Conservation (phyloP, 1,140 invertebrate species). For the Cardiocondyla obscurior region DNA sequence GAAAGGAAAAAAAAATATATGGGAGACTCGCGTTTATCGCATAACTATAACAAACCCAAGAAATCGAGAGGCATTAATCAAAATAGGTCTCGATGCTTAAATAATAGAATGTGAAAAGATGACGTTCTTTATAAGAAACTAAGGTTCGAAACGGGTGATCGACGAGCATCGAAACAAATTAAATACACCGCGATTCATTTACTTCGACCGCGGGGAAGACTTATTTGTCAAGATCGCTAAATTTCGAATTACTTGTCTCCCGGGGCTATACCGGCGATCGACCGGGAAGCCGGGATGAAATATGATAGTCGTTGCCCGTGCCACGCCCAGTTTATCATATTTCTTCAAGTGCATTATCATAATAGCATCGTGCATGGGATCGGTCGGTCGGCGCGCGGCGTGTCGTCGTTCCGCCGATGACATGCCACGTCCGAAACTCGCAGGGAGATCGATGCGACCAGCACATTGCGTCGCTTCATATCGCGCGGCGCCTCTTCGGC, state of each 20-base stretch:
- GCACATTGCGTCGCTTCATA: too few relatives aligned
- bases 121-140: not conserved
- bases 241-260: conserved; percentile 5
- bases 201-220: not conserved
- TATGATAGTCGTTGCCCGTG: conserved; percentile 75
- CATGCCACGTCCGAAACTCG: conserved; percentile 54
- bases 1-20: too few relatives aligned
- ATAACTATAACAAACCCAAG: not conserved
- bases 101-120: not conserved
- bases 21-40: not conserved
- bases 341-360: conserved; percentile 78
- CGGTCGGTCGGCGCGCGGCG: conserved; percentile 52
- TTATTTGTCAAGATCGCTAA: conserved; percentile 19
- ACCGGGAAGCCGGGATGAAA: conserved; percentile 70
- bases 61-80: not conserved
- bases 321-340: conserved; percentile 78
- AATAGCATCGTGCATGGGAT: conserved; percentile 72
- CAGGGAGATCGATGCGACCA: conserved; percentile 58
- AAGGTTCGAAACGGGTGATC: not conserved
- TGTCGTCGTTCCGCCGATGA: conserved; percentile 60
- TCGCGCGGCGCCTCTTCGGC: not conserved
- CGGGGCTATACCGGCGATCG: not conserved
- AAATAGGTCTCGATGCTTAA: not conserved
- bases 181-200: not conserved
- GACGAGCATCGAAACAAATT: not conserved